Base-by-base conservation (phyloP, 2,888 invertebrate species). In the Caenorhabditis drosophilae region DNA sequence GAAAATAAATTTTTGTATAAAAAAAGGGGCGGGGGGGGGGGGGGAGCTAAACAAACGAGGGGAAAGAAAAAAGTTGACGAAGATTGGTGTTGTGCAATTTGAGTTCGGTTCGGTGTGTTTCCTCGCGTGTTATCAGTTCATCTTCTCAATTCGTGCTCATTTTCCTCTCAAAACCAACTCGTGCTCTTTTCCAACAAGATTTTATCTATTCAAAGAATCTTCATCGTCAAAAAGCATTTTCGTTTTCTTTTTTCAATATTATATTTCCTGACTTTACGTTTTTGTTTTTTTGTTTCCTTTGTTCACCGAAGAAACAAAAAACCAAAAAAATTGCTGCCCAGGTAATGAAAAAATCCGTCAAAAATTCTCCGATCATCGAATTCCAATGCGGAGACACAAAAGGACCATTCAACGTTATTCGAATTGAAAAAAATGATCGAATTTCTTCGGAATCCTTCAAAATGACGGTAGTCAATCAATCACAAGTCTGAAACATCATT, bases 341-440 rank as follows among this genome's bases (percentile, higher is more conserved):
- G 12, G 12, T 31, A 12, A 31, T 12, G 12, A 9, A 6, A 12
- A 31, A 31, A 9, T 31, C 20, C 4, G n/a, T n/a, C n/a, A n/a
- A n/a, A n/a, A n/a, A n/a, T n/a, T n/a, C n/a, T n/a, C n/a, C n/a
- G n/a, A n/a, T n/a, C n/a, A 23, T 41, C 22, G 62, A 62, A 36
- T 55, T 64, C 26, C 46, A 42, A 31, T 58, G 50, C 31, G 70
- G 70, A 1, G 67, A 71, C n/a, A 46, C 51, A 6, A 40, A 36
- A 6, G 56, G 62, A 12, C 61, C 61, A 25, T 62, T 51, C 35
- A 6, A 12, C 4, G 44, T 58, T 45, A 47, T 40, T 38, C 42
- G 49, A 41, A 47, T 35, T 44, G n/a, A n/a, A n/a, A n/a, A n/a
- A n/a, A n/a, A n/a, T n/a, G n/a, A n/a, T n/a, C n/a, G n/a, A n/a